A percentile compares a stretch with the other conserved stretches of the same genome.
Evolutionary conservation across 2,113 vertebrate genomes (phyloP).

Genomic region (Gopherus evgoodei): DNA sequence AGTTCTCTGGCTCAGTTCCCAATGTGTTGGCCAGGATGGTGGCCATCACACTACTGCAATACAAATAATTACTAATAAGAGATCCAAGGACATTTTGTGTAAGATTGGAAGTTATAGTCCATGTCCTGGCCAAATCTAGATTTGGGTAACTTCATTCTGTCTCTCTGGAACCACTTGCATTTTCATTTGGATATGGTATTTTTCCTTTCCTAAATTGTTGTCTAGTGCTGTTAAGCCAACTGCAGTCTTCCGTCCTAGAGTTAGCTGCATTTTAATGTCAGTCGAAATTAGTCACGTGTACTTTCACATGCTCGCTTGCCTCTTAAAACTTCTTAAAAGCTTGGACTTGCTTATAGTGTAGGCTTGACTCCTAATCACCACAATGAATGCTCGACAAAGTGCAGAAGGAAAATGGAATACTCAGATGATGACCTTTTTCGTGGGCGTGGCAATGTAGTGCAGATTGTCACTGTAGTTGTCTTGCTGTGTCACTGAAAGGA

Average conservation of each 20-base stretch:
- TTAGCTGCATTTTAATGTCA: not conserved
- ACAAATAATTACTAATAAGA: constrained; percentile 18
- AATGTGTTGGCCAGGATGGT: not conserved
- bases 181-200: not conserved
- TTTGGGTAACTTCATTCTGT: not conserved
- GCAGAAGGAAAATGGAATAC: constrained; percentile 25
- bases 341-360: not conserved
- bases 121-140: not conserved
- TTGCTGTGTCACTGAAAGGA: constrained; percentile 11
- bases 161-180: not conserved
- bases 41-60: not conserved
- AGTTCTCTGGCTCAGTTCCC: not conserved
- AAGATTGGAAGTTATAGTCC: not conserved
- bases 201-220: not conserved
- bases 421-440: not conserved
- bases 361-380: not conserved
- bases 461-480: constrained; percentile 18
- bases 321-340: not conserved
- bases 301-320: not conserved
- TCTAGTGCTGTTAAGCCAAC: not conserved
- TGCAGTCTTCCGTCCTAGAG: not conserved
- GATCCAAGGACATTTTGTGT: not conserved
- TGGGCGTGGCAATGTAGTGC: not conserved
- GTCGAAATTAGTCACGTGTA: not conserved
- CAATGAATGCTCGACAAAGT: constrained; percentile 23